Evolutionary conservation across 2,797 vertebrate genomes (phyloP).

Genomic region (Pangasius macronema): DNA sequence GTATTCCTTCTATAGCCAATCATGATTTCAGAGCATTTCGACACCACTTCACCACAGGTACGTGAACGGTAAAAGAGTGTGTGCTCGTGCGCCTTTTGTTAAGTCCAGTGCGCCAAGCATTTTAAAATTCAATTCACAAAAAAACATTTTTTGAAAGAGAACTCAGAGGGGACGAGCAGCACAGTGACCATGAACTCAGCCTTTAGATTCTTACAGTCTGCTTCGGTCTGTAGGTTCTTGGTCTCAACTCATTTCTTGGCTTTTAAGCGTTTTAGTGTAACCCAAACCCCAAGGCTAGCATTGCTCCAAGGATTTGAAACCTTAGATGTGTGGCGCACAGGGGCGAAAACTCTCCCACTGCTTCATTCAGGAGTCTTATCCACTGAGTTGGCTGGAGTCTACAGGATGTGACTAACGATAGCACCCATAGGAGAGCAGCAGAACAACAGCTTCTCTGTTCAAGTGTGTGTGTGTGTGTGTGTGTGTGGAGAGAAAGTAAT

Average conservation of each 20-base stretch:
- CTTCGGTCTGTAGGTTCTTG: neutral
- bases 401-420: constrained; percentile 1
- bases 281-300: neutral
- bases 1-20: neutral
- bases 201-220: neutral
- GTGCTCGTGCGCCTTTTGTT: neutral
- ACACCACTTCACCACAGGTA: neutral
- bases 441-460: constrained; percentile 28
- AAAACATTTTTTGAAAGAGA: neutral
- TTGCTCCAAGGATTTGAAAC: constrained; percentile 21
- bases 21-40: neutral
- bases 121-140: neutral
- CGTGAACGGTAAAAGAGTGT: neutral
- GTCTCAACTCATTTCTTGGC: constrained; percentile 10
- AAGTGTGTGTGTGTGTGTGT: constrained; percentile 13
- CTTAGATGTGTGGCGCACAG: neutral
- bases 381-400: neutral
- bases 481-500: neutral
- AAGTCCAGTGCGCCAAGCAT: neutral
- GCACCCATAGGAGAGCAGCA: neutral
- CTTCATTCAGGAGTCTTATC: constrained; percentile 1
- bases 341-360: neutral
- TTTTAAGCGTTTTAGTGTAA: neutral
- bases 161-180: neutral
- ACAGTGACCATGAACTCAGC: neutral